Evolutionary conservation across 2,797 vertebrate species (phyloP).

Genomic region (Catharus ustulatus): DNA sequence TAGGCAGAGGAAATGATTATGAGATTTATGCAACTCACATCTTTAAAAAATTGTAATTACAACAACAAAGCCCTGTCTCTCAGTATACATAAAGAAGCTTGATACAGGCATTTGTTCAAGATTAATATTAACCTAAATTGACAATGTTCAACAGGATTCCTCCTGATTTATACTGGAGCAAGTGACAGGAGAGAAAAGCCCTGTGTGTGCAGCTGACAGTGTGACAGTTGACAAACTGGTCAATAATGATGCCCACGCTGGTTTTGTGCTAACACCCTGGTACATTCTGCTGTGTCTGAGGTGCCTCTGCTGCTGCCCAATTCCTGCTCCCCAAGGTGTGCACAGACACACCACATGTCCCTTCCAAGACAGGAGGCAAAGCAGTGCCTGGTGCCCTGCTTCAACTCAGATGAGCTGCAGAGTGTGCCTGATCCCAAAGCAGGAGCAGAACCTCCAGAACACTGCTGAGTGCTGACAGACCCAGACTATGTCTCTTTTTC

Average conservation of each 20-base stretch:
- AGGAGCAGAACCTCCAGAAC: background rate
- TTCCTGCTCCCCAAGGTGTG: background rate
- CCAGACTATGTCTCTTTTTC: background rate
- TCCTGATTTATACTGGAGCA: background rate
- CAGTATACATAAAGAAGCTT: background rate
- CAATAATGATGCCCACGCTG: background rate
- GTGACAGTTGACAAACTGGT: background rate
- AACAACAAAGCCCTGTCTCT: conserved; percentile 25
- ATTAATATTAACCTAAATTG: background rate
- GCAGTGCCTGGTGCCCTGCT: background rate
- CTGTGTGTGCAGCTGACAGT: background rate
- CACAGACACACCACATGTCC: background rate
- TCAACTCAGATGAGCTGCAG: background rate
- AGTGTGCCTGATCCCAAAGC: background rate
- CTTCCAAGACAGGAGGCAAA: background rate
- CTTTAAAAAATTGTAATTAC: conserved; percentile 42
- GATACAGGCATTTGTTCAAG: background rate
- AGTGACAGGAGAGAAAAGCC: background rate
- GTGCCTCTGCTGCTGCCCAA: background rate
- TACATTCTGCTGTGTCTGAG: background rate
- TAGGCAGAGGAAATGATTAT: conserved; percentile 53
- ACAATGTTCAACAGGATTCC: background rate
- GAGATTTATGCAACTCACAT: conserved; percentile 50
- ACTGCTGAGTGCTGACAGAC: background rate
- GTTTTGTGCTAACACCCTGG: background rate